These are phyloP conservation scores for Pachypsylla venusta DNA, from an alignment of 1,140 invertebrate species.

Conservation along the genomic window DNA sequence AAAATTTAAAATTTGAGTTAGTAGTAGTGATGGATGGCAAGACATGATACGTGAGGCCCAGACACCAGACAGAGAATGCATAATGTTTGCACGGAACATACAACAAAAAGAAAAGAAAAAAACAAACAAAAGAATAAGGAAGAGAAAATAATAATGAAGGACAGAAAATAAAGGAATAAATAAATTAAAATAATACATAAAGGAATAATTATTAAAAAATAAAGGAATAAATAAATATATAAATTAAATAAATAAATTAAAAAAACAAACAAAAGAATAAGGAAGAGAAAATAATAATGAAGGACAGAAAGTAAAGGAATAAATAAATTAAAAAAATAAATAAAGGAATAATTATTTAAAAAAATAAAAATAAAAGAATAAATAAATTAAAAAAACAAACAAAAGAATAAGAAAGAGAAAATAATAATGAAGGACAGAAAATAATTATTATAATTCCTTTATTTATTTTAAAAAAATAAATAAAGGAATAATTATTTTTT, in stretches of 20 bases:
- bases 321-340: neutral
- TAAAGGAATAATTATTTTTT: slow-evolving; percentile 15
- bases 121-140: neutral
- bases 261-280: neutral
- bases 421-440: slow-evolving; percentile 7
- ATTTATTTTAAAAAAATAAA: too few species aligned
- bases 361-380: neutral
- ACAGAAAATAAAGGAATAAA: neutral
- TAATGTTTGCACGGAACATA: too few species aligned
- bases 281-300: neutral
- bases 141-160: neutral
- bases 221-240: neutral
- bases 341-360: neutral
- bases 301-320: neutral
- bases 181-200: neutral
- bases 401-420: neutral
- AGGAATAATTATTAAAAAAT: neutral
- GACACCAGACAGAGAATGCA: too few species aligned
- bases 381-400: neutral
- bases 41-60: neutral
- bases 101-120: neutral
- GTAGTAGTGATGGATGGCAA: neutral
- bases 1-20: too few species aligned
- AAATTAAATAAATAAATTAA: neutral
- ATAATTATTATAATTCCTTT: too few species aligned